Evolutionary conservation across 2,888 invertebrate species (phyloP).

Genomic region (Myopa testacea): DNA sequence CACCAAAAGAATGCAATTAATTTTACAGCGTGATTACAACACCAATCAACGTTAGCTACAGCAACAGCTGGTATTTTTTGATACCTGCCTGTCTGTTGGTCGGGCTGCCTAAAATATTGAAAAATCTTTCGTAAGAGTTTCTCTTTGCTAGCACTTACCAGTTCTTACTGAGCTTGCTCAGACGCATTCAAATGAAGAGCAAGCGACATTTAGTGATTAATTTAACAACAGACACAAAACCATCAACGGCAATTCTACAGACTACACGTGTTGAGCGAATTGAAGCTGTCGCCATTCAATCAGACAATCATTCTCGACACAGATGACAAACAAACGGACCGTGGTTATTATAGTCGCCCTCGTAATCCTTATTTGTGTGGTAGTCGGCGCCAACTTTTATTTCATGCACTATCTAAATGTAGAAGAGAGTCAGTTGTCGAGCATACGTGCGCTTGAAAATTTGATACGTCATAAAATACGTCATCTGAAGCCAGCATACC

Average conservation of each 20-base stretch:
- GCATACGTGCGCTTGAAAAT: conserved; percentile 65
- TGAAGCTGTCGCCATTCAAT: conserved; percentile 39
- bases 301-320: conserved; percentile 18
- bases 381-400: conserved; percentile 66
- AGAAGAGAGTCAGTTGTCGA: conserved; percentile 68
- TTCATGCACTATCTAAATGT: conserved; percentile 67
- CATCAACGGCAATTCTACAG: conserved; percentile 33
- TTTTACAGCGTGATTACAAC: not conserved
- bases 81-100: conserved; percentile 5
- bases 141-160: conserved; percentile 44
- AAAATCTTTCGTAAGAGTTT: conserved; percentile 18
- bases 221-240: conserved; percentile 12
- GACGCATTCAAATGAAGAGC: conserved; percentile 35
- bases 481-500: conserved; percentile 65
- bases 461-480: conserved; percentile 65
- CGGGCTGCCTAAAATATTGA: conserved; percentile 4
- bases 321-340: conserved; percentile 61
- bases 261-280: conserved; percentile 40
- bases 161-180: conserved; percentile 46
- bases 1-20: conserved; percentile 16
- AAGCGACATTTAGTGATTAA: conserved; percentile 19
- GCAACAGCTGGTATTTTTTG: conserved; percentile 33
- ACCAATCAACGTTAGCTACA: conserved; percentile 27
- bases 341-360: conserved; percentile 61
- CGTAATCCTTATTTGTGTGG: conserved; percentile 59